Evolutionary conservation across 2,888 invertebrate species (phyloP).

Genomic region (Rhingia campestris): DNA sequence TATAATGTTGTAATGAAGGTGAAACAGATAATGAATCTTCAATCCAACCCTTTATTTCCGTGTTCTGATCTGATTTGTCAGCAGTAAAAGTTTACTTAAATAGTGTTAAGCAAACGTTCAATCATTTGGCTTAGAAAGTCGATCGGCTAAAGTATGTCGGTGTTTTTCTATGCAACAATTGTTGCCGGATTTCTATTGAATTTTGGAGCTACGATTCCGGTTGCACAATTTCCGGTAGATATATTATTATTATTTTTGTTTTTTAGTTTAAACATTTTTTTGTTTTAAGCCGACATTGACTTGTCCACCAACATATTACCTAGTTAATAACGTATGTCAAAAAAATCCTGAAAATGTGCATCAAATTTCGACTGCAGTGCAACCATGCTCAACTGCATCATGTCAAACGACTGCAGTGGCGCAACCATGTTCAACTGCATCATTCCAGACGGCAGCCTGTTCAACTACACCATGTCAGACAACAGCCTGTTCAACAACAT

Average conservation of each 20-base stretch:
- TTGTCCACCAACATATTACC: slow-evolving; percentile 24
- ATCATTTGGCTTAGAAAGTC: background rate
- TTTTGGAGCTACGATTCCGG: slow-evolving; percentile 11
- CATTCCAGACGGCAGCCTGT: background rate
- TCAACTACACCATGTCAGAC: background rate
- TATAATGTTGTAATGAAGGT: background rate
- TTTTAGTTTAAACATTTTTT: background rate
- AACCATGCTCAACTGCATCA: background rate
- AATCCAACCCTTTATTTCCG: background rate
- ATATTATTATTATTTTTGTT: background rate
- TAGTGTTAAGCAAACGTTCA: slow-evolving; percentile 5
- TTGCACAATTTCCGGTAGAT: slow-evolving; percentile 35
- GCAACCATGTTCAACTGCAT: background rate
- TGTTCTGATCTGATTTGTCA: background rate
- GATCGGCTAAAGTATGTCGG: slow-evolving; percentile 17
- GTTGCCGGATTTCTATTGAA: slow-evolving; percentile 2
- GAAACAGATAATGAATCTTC: background rate
- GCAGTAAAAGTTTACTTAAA: slow-evolving; percentile 8
- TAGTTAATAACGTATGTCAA: slow-evolving; percentile 5
- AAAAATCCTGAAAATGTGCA: background rate
- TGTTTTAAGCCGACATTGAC: background rate
- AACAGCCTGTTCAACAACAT: background rate
- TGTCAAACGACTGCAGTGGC: background rate
- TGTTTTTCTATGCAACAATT: background rate
- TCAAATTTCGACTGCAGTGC: background rate